These are phyloP conservation scores for Hucho hucho DNA, from an alignment of 2,113 vertebrate species.

Conservation along the genomic window DNA sequence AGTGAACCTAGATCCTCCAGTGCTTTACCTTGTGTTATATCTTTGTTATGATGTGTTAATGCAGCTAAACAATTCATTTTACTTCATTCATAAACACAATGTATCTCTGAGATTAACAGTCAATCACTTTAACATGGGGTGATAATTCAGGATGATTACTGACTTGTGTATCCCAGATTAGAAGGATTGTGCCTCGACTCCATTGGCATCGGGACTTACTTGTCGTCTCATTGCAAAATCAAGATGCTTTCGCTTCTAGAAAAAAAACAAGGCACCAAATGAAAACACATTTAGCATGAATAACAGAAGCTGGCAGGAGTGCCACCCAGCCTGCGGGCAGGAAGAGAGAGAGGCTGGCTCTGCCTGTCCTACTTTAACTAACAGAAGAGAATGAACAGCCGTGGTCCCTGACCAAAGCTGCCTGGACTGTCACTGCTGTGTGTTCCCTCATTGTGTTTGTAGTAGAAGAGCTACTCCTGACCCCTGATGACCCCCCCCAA, in stretches of 20 bases:
- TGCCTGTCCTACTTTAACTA: too few species aligned
- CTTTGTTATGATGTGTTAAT: too few species aligned
- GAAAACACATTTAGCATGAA: conserved; percentile 58
- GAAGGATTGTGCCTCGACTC: background rate
- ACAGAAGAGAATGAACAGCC: too few species aligned
- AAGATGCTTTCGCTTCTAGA: conserved; percentile 41
- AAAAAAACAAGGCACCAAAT: conserved; percentile 48
- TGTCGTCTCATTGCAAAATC: conserved; percentile 25
- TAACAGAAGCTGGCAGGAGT: conserved; percentile 54
- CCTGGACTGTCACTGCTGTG: too few species aligned
- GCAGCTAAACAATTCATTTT: background rate
- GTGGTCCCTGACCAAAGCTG: too few species aligned
- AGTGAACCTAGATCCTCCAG: background rate
- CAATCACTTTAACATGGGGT: conserved; percentile 6
- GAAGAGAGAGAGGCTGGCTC: background rate
- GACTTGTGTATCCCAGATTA: conserved; percentile 27
- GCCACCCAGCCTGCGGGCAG: conserved; percentile 46
- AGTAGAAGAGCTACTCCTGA: too few species aligned
- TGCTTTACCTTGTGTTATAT: too few species aligned
- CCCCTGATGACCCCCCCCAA: too few species aligned
- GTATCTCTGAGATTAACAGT: background rate
- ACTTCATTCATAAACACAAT: too few species aligned
- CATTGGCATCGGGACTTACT: conserved; percentile 13
- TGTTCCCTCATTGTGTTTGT: too few species aligned
- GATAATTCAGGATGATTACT: conserved; percentile 29